phyloP scores from a whole-genome alignment of 2,888 invertebrate species.

The Alentia gelatinosa region DNA sequence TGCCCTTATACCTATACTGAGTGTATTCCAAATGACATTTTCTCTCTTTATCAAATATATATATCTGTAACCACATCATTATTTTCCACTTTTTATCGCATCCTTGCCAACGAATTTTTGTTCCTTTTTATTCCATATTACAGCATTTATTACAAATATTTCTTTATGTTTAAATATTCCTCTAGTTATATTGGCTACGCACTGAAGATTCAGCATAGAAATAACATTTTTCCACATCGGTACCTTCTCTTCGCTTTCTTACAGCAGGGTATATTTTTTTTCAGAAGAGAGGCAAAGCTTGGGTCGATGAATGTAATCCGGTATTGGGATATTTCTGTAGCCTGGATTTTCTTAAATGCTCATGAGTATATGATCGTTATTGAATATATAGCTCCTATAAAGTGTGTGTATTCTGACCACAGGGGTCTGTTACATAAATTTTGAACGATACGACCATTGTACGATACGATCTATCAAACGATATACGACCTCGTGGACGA shows the following conservation, averaged over 20 bases:
- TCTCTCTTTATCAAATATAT: constrained; percentile 1
- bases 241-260: background rate
- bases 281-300: background rate
- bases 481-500: too few species aligned
- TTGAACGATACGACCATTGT: too few species aligned
- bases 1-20: too few species aligned
- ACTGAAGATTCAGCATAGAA: background rate
- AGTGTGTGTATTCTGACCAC: background rate
- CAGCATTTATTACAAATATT: too few species aligned
- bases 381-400: background rate
- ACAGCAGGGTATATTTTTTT: background rate
- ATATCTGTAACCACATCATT: too few species aligned
- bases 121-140: too few species aligned
- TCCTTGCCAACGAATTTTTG: too few species aligned
- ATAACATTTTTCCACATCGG: background rate
- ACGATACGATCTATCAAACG: too few species aligned
- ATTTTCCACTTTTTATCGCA: too few species aligned
- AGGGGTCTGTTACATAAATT: too few species aligned
- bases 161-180: background rate
- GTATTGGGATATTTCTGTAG: background rate
- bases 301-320: background rate
- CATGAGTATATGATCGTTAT: background rate
- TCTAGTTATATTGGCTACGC: background rate
- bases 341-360: background rate
- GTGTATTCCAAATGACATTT: background rate